Percentiles rank a stretch among this genome's conserved stretches.
phyloP scores from a whole-genome alignment of 2,113 vertebrate genomes.

The Narcine bancroftii region DNA sequence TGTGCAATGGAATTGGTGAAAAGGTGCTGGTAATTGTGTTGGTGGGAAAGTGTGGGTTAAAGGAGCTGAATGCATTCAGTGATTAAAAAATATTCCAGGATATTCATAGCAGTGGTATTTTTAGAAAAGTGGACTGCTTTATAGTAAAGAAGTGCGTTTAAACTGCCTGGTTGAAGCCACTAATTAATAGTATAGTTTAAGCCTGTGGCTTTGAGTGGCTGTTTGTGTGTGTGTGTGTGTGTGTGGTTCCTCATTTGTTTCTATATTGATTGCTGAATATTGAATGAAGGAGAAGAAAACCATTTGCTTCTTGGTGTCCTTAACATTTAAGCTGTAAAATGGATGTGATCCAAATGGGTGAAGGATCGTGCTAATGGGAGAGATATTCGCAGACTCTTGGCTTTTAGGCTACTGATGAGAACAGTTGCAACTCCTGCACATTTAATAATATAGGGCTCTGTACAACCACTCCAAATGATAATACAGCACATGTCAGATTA shows the following conservation, averaged over 20 bases:
- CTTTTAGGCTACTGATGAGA: background rate
- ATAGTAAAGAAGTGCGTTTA: constrained; percentile 6
- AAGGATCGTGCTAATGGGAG: background rate
- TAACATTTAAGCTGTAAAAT: too few relatives aligned
- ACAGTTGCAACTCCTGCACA: background rate
- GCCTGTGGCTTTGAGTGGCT: background rate
- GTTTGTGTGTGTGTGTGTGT: background rate
- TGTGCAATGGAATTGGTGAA: background rate
- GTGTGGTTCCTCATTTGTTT: background rate
- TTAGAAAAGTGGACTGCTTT: constrained; percentile 1
- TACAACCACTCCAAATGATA: too few relatives aligned
- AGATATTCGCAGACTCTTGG: background rate
- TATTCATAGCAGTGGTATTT: background rate
- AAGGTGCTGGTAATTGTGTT: background rate
- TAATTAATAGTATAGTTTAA: constrained; percentile 4
- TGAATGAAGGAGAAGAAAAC: constrained; percentile 10
- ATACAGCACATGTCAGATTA: too few relatives aligned
- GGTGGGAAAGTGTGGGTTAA: constrained; percentile 10
- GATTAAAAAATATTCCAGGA: constrained; percentile 19
- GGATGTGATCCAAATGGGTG: background rate
- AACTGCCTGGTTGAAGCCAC: background rate
- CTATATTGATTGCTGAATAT: background rate
- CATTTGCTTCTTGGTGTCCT: too few relatives aligned
- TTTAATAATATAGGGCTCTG: background rate
- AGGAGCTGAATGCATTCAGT: constrained; percentile 10